Percentiles rank a stretch among this genome's conserved stretches.
phyloP scores from a whole-genome alignment of 2,888 invertebrate species.

The Trichopria drosophilae region DNA sequence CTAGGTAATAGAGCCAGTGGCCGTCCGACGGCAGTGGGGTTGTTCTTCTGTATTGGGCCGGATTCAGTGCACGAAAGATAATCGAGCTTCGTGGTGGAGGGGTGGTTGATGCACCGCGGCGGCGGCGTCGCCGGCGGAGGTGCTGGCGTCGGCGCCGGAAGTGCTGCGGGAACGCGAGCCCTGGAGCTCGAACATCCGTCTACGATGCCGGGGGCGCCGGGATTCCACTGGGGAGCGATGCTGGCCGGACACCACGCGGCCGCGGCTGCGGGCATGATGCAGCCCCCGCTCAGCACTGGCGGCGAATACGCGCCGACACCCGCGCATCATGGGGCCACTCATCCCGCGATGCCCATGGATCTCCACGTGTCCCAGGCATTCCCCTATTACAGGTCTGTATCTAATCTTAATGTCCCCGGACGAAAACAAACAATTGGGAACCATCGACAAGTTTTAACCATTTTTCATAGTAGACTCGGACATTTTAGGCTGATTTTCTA shows the following conservation, averaged over 20 bases:
- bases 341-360: slow-evolving; percentile 79
- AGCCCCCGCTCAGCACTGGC: slow-evolving; percentile 58
- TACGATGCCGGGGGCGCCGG: slow-evolving; percentile 58
- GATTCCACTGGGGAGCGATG: slow-evolving; percentile 57
- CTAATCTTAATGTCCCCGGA: too few species aligned
- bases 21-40: too few species aligned
- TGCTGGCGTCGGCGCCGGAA: slow-evolving; percentile 59
- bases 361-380: slow-evolving; percentile 90
- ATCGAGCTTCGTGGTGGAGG: slow-evolving; percentile 56
- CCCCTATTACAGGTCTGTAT: slow-evolving; percentile 83
- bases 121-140: slow-evolving; percentile 74
- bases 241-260: slow-evolving; percentile 60
- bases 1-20: too few species aligned
- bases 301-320: slow-evolving; percentile 49
- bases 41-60: too few species aligned
- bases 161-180: slow-evolving; percentile 77
- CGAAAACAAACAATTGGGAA: too few species aligned
- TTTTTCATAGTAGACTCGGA: too few species aligned
- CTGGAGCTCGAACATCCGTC: too few species aligned
- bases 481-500: too few species aligned
- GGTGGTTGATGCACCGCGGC: slow-evolving; percentile 76
- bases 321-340: slow-evolving; percentile 63
- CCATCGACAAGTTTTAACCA: too few species aligned
- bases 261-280: slow-evolving; percentile 66
- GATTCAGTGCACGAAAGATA: too few species aligned